Evolutionary conservation across 2,888 invertebrate genomes (phyloP).

Genomic region (Plebejus melissa): DNA sequence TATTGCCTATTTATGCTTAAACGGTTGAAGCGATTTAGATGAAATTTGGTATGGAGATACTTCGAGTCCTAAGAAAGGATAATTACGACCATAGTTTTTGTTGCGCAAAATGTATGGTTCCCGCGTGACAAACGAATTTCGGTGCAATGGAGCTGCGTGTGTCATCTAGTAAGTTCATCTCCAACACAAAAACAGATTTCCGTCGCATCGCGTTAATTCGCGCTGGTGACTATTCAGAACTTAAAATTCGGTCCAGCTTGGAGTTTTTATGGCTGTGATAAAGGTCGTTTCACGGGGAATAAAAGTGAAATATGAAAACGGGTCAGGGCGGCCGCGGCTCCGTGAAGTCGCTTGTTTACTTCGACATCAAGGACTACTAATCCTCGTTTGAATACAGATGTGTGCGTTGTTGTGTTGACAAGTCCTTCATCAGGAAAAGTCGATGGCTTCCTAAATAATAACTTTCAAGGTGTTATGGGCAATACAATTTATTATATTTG

Average conservation of each 20-base stretch:
- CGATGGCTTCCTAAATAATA: too few species aligned
- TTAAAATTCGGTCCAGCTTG: slow-evolving; percentile 19
- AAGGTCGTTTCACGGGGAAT: slow-evolving; percentile 31
- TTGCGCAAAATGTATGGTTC: too few species aligned
- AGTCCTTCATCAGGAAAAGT: too few species aligned
- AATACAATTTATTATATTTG: too few species aligned
- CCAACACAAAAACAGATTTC: not conserved
- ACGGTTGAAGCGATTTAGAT: too few species aligned
- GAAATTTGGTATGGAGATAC: too few species aligned
- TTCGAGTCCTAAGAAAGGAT: too few species aligned
- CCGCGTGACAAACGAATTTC: not conserved
- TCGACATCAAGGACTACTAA: not conserved
- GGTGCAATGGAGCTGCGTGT: not conserved
- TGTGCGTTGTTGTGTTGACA: too few species aligned
- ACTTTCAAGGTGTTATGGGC: too few species aligned
- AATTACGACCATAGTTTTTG: too few species aligned
- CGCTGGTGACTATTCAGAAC: not conserved
- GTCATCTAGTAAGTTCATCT: not conserved
- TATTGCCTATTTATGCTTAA: too few species aligned
- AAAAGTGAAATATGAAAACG: slow-evolving; percentile 49
- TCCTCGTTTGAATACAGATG: too few species aligned
- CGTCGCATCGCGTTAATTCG: not conserved
- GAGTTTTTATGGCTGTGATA: slow-evolving; percentile 25
- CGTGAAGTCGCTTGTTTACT: slow-evolving; percentile 38
- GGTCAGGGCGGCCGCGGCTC: slow-evolving; percentile 48